Percentiles rank a stretch among this genome's conserved stretches.
Conservation (phyloP, 2,797 vertebrate genomes). For the Pteropus rufus region DNA sequence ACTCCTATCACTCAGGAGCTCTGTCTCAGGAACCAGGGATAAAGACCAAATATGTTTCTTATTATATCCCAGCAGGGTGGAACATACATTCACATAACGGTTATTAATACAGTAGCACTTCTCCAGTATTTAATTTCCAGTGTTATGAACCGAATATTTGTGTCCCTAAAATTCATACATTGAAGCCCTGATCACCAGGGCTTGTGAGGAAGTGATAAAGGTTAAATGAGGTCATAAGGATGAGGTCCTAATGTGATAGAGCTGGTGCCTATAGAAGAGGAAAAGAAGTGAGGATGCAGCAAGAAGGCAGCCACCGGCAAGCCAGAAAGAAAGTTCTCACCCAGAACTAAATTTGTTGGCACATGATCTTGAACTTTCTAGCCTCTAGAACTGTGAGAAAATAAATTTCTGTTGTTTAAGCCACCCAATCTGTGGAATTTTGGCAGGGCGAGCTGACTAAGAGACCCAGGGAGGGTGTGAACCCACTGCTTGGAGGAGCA, state of each 20-base stretch:
- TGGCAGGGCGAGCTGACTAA: background rate
- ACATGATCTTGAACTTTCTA: too few species aligned
- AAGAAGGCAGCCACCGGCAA: background rate
- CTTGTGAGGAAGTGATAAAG: background rate
- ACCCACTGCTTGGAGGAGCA: background rate
- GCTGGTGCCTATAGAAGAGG: background rate
- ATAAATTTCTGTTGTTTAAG: too few species aligned
- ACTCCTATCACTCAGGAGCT: background rate
- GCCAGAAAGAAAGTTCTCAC: background rate
- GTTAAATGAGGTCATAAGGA: background rate
- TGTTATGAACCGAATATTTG: background rate
- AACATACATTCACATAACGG: background rate
- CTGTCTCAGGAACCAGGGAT: background rate
- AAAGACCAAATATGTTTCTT: background rate
- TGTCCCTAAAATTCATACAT: background rate
- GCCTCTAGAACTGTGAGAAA: too few species aligned
- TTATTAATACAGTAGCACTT: background rate
- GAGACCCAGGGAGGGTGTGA: background rate
- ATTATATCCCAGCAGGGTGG: background rate
- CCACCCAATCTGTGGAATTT: background rate
- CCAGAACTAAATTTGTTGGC: too few species aligned
- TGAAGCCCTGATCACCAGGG: background rate
- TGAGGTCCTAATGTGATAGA: background rate
- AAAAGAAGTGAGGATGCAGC: background rate
- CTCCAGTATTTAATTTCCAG: background rate